These are phyloP conservation scores for Gonioctena quinquepunctata DNA, from an alignment of 1,140 invertebrate species.

Conservation along the genomic window DNA sequence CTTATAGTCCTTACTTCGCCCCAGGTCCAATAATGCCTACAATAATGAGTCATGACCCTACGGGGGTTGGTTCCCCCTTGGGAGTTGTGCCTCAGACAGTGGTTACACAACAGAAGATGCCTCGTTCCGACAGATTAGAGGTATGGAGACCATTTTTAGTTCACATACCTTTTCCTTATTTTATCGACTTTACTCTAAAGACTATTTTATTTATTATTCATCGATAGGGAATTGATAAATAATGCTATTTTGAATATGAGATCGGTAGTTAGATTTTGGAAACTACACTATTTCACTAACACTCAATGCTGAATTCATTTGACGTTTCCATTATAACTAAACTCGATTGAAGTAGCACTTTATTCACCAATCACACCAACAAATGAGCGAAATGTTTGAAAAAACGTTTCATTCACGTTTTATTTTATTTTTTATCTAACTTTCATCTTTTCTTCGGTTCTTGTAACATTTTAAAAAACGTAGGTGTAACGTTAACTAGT, in stretches of 20 bases:
- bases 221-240: neutral
- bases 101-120: slow-evolving; percentile 87
- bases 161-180: slow-evolving; percentile 13
- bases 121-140: slow-evolving; percentile 93
- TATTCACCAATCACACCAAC: neutral
- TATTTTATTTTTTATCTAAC: slow-evolving; percentile 13
- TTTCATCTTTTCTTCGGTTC: slow-evolving; percentile 26
- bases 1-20: slow-evolving; percentile 86
- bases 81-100: slow-evolving; percentile 83
- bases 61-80: slow-evolving; percentile 66
- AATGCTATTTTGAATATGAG: no score
- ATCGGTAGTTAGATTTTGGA: no score
- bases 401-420: neutral
- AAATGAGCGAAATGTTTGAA: neutral
- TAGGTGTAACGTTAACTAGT: neutral
- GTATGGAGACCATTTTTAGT: slow-evolving; percentile 63
- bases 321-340: no score
- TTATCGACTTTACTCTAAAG: slow-evolving; percentile 10
- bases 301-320: no score
- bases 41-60: slow-evolving; percentile 80
- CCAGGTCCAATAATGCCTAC: slow-evolving; percentile 85
- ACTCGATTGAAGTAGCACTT: neutral
- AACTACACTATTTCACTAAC: no score
- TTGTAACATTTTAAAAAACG: neutral
- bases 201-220: neutral